A percentile compares a stretch with the other conserved stretches of the same genome.
phyloP scores from a whole-genome alignment of 1,140 invertebrate species.

The Brachionus koreanus region DNA sequence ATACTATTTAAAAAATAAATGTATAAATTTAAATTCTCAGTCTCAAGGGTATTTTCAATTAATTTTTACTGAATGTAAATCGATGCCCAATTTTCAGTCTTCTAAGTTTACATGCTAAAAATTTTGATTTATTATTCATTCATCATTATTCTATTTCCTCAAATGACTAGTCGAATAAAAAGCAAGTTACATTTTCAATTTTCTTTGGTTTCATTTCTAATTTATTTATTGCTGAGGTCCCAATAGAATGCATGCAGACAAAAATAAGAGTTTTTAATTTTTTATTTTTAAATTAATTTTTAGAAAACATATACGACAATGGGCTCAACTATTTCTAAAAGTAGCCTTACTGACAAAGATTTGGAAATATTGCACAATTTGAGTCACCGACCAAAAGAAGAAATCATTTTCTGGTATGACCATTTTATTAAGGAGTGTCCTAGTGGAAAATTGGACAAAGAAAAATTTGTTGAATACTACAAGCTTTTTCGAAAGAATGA shows the following conservation, averaged over 20 bases:
- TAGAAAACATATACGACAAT: neutral
- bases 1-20: neutral
- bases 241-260: neutral
- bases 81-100: neutral
- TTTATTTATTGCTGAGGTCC: neutral
- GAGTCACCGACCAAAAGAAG: constrained; percentile 38
- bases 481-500: constrained; percentile 33
- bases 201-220: neutral
- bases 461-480: constrained; percentile 34
- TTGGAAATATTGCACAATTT: constrained; percentile 30
- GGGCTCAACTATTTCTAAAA: constrained; percentile 24
- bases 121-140: neutral
- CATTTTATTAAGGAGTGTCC: constrained; percentile 35
- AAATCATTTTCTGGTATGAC: constrained; percentile 27
- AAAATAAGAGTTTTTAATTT: neutral
- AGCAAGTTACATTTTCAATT: neutral
- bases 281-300: neutral
- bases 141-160: neutral
- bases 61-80: no score
- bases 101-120: neutral
- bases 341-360: constrained; percentile 26
- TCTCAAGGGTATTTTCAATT: neutral
- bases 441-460: constrained; percentile 24
- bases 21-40: neutral
- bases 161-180: neutral